Evolutionary conservation across 2,113 vertebrate genomes (phyloP).

Genomic region (Channa maculata): DNA sequence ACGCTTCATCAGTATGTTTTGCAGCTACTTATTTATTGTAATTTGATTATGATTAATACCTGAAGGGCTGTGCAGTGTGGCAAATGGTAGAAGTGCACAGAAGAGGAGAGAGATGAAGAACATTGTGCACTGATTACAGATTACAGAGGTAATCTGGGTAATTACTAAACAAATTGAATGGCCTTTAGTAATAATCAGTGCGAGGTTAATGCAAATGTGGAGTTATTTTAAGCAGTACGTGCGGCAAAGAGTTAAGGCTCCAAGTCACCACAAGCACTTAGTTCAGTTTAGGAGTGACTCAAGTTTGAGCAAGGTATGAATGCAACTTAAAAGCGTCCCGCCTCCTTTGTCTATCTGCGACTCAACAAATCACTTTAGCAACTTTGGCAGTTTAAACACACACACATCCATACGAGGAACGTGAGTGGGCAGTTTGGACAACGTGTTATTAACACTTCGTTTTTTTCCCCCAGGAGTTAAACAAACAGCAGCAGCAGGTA

Average conservation of each 20-base stretch:
- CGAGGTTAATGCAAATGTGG: background rate
- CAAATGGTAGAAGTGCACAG: no score
- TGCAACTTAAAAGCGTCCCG: conserved; percentile 35
- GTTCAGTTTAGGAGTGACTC: conserved; percentile 37
- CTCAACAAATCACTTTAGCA: conserved; percentile 39
- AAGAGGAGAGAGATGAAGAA: no score
- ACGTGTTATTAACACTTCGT: background rate
- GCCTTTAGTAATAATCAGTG: background rate
- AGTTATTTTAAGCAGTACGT: background rate
- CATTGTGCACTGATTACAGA: no score
- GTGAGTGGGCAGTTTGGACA: conserved; percentile 15
- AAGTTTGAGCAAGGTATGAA: conserved; percentile 24
- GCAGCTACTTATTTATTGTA: no score
- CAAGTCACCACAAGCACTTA: conserved; percentile 9
- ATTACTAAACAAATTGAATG: no score
- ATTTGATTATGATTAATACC: no score
- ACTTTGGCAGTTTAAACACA: conserved; percentile 11
- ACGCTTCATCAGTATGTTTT: no score
- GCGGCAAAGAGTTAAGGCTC: conserved; percentile 10
- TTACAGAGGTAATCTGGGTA: background rate
- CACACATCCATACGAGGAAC: conserved; percentile 1
- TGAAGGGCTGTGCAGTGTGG: no score
- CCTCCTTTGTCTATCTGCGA: conserved; percentile 51
- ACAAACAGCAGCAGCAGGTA: conserved; percentile 61
- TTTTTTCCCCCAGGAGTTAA: conserved; percentile 13